These are phyloP conservation scores for Melopsittacus undulatus DNA, from an alignment of 2,797 vertebrate genomes.

Conservation along the genomic window DNA sequence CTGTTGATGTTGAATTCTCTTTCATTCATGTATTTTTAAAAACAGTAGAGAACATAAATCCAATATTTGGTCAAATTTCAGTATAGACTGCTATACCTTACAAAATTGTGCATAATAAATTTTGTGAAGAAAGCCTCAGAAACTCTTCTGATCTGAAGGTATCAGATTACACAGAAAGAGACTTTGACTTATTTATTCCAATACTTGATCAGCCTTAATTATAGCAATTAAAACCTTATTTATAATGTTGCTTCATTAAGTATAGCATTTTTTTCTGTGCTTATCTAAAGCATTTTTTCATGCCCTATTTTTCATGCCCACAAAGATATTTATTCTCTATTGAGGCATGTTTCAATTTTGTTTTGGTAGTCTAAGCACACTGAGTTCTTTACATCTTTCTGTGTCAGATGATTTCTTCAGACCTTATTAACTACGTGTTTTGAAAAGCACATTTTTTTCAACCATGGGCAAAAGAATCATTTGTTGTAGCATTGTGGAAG, in stretches of 20 bases:
- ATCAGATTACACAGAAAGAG: not conserved
- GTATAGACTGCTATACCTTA: not conserved
- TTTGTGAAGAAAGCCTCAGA: not conserved
- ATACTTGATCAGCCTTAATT: not conserved
- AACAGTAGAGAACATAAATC: not conserved
- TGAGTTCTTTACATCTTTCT: not conserved
- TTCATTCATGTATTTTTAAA: not conserved
- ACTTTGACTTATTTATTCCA: not conserved
- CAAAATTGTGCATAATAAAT: not conserved
- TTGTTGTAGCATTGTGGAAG: not conserved
- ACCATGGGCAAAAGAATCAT: not conserved
- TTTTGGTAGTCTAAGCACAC: not conserved
- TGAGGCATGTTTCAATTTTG: not conserved
- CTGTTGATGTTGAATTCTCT: not conserved
- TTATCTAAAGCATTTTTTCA: not conserved
- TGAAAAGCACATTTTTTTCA: not conserved
- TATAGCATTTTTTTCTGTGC: not conserved
- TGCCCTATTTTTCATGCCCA: not conserved
- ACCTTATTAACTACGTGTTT: not conserved
- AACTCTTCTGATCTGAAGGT: not conserved
- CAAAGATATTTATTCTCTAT: not conserved
- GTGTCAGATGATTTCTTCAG: not conserved
- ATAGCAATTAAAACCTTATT: not conserved
- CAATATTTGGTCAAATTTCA: not conserved
- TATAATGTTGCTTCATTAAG: not conserved